Conservation (phyloP, 35 echinoderm and acorn worm genomes). For the Apostichopus japonicus region DNA sequence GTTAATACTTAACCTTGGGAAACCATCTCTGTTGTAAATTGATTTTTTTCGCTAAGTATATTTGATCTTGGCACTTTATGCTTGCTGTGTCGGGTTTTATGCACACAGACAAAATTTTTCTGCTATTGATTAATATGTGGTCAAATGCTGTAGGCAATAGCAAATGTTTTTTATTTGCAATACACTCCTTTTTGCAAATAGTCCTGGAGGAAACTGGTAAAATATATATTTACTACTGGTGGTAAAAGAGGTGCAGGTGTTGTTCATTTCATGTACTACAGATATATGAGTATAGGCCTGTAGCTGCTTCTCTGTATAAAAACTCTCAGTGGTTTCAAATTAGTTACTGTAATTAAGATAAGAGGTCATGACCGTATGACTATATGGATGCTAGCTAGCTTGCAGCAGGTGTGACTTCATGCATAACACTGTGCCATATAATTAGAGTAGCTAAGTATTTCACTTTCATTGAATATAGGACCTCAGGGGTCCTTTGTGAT, state of each 20-base stretch:
- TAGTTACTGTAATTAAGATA: no score
- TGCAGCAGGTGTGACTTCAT: no score
- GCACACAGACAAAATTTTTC: background rate
- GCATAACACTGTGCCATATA: no score
- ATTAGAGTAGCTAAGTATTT: no score
- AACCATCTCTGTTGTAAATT: slow-evolving; percentile 25
- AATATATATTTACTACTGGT: background rate
- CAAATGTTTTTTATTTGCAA: slow-evolving; percentile 10
- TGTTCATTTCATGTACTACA: background rate
- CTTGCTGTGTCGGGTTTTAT: background rate
- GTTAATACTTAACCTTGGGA: slow-evolving; percentile 48
- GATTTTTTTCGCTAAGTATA: slow-evolving; percentile 14
- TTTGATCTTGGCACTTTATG: background rate
- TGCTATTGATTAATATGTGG: slow-evolving; percentile 4
- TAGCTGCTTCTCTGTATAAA: no score
- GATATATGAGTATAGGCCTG: no score
- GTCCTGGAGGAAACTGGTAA: background rate
- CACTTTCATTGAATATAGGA: no score
- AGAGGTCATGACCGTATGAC: no score
- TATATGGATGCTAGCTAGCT: no score
- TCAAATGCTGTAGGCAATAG: background rate
- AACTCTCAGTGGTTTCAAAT: no score
- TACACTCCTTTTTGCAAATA: background rate
- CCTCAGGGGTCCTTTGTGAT: no score
- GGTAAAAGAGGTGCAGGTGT: background rate